phyloP scores from a whole-genome alignment of 2,888 invertebrate genomes.

The Pachydiplax longipennis region DNA sequence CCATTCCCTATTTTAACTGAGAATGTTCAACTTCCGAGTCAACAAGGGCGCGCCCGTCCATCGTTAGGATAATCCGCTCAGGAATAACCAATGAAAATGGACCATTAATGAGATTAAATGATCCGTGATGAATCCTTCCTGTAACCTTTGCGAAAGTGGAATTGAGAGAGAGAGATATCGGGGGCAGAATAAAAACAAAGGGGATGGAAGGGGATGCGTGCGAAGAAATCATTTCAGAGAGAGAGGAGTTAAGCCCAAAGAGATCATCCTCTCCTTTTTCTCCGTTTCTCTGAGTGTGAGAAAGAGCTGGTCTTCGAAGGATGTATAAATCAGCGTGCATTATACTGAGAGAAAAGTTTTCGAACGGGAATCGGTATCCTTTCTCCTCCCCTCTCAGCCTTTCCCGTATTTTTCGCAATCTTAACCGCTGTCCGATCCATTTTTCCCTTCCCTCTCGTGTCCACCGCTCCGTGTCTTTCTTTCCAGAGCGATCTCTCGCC shows the following conservation, averaged over 20 bases:
- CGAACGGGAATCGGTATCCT: background rate
- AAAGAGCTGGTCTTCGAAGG: background rate
- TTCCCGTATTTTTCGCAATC: background rate
- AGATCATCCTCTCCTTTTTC: background rate
- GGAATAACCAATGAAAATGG: background rate
- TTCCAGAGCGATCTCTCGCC: background rate
- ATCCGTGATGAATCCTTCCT: background rate
- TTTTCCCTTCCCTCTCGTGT: background rate
- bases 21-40: background rate
- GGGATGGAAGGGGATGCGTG: background rate
- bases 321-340: conserved; percentile 12
- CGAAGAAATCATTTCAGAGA: background rate
- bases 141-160: background rate
- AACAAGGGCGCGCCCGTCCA: background rate
- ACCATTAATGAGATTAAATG: conserved; percentile 14
- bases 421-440: background rate
- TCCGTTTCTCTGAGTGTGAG: background rate
- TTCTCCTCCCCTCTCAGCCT: background rate
- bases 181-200: background rate
- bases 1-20: background rate
- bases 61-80: background rate
- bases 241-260: background rate
- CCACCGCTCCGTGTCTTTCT: background rate
- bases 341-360: conserved; percentile 6
- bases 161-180: background rate